Conservation (phyloP, 1,140 invertebrate genomes). For the Phthorimaea operculella region DNA sequence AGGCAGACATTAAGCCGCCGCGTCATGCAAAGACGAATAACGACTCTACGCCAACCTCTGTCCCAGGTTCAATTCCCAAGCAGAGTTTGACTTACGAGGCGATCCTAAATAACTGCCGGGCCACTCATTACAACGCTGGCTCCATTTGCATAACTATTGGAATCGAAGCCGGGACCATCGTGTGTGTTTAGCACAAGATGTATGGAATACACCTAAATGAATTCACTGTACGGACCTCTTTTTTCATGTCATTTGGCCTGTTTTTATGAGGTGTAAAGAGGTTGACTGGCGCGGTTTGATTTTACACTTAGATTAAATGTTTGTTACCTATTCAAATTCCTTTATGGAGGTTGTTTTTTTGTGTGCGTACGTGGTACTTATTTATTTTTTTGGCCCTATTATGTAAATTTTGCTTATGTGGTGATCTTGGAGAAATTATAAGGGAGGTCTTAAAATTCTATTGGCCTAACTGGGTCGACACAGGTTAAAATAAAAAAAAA, state of each 20-base stretch:
- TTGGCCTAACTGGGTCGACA: no score
- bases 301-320: background rate
- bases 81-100: constrained; percentile 59
- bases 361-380: no score
- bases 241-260: constrained; percentile 32
- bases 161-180: constrained; percentile 41
- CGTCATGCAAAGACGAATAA: background rate
- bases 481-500: no score
- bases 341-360: no score
- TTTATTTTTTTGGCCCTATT: no score
- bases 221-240: constrained; percentile 33
- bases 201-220: constrained; percentile 46
- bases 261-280: constrained; percentile 2
- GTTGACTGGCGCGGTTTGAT: background rate
- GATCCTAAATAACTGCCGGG: constrained; percentile 62
- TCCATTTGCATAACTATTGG: constrained; percentile 67
- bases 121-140: constrained; percentile 58
- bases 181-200: constrained; percentile 59
- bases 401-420: no score
- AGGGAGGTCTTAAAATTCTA: no score
- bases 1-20: no score
- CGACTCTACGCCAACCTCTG: constrained; percentile 27
- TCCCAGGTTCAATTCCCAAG: constrained; percentile 39
- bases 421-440: no score
- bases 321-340: no score